Base-by-base conservation (phyloP, 2,113 vertebrate species). In the Epinephelus moara region DNA sequence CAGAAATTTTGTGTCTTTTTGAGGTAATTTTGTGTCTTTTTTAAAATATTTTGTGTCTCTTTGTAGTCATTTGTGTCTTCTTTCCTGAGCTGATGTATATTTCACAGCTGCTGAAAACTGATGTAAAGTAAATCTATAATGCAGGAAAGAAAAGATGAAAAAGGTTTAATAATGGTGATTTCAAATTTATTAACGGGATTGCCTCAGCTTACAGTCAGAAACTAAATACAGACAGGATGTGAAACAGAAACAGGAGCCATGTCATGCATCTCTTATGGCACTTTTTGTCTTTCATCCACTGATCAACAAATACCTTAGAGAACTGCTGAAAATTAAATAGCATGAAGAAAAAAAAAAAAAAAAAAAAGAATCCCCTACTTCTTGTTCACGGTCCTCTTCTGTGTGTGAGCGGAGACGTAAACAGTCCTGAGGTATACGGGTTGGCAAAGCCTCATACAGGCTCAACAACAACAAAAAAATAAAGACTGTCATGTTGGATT, bases 401-500 rank as follows among this genome's bases (percentile, higher is more conserved):
- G 21, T 60, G 40, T 13, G 21, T 75, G 25, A 74, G 88, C 47
- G 80, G n/a, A 60, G 47, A 84, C 33, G 73, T 75, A 69, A 73
- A 72, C 69, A 81, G 68, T 80, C 86, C 85, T 92, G 92, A 92
- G 91, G 90, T 86, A 89, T 71, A 89, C 52, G 45, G 53, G 74
- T 90, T 86, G 85, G 81, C 75, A 89, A 82, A 66, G 62, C 75
- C 75, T 80, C 13, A 66, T 5, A 63, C 18, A 50, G 75, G 50
- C 62, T 27, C 21, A 87, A 89, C 4, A 60, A 42, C 73, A 67
- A 81, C 52, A 60, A 0, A 30, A 47, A 60, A 53, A 27, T 11
- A 56, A 30, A 30, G 0, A 49, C 30, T 3, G 25, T 53, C 18
- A 71, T 11, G 55, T 30, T 64, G 49, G 23, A 76, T 75, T 79